These are phyloP conservation scores for Hydrocynus forskahlii DNA, from an alignment of 2,797 vertebrate genomes.

Conservation along the genomic window DNA sequence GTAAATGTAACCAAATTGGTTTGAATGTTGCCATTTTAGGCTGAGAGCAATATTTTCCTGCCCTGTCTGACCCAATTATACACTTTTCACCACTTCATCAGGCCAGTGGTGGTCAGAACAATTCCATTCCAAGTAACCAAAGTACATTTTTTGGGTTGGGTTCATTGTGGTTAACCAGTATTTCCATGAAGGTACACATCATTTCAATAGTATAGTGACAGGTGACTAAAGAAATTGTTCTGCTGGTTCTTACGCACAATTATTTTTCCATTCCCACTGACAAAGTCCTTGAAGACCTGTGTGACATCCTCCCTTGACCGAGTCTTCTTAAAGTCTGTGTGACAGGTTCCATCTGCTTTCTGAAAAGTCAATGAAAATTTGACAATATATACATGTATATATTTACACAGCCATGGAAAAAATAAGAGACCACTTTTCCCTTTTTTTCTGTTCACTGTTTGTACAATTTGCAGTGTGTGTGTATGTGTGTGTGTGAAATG, in stretches of 20 bases:
- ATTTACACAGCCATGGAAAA: neutral
- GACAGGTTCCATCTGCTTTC: constrained; percentile 93
- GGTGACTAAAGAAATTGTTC: constrained; percentile 37
- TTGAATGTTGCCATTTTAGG: neutral
- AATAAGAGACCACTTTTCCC: no score
- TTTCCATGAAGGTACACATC: neutral
- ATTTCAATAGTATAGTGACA: neutral
- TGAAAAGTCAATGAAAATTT: constrained; percentile 59
- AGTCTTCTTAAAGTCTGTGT: constrained; percentile 97
- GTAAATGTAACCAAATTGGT: neutral
- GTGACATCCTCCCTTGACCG: constrained; percentile 87
- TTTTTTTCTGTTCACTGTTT: no score
- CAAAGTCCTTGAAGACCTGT: constrained; percentile 89
- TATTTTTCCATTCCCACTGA: constrained; percentile 83
- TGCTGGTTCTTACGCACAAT: constrained; percentile 78
- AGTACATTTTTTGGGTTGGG: neutral
- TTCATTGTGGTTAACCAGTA: neutral
- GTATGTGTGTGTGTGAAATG: no score
- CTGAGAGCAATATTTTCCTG: neutral
- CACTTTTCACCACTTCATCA: no score
- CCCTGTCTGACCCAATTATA: neutral
- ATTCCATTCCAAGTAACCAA: neutral
- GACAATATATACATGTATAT: neutral
- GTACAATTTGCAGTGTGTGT: no score
- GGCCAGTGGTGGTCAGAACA: no score